Conservation (phyloP, 2,797 vertebrate genomes). For the Ammospiza maritima region DNA sequence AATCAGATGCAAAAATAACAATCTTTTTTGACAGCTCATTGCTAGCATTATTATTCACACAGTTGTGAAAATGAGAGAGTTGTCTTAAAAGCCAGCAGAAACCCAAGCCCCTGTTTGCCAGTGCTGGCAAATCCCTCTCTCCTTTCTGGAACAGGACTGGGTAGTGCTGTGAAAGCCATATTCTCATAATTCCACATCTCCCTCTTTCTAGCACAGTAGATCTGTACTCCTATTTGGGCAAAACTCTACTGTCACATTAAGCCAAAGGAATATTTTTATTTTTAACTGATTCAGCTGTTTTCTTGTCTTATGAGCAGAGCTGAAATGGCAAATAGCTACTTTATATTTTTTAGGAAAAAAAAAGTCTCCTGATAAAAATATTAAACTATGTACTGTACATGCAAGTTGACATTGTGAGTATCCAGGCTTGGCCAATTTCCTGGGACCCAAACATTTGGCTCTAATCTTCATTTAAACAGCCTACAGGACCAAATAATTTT, state of each 20-base stretch:
- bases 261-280: constrained; percentile 56
- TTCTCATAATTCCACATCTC: background rate
- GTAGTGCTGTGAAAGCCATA: background rate
- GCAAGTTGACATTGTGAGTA: constrained; percentile 52
- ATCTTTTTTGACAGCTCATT: constrained; percentile 26
- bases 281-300: constrained; percentile 54
- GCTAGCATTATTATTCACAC: constrained; percentile 4
- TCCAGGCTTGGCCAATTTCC: constrained; percentile 47
- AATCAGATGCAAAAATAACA: constrained; percentile 29
- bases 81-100: background rate
- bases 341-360: background rate
- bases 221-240: background rate
- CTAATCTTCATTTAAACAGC: constrained; percentile 25
- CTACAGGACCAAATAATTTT: constrained; percentile 19
- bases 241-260: background rate
- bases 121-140: constrained; percentile 1
- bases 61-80: background rate
- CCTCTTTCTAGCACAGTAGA: background rate
- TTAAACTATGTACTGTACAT: constrained; percentile 48
- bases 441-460: constrained; percentile 57
- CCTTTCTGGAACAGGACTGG: background rate
- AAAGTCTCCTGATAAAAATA: constrained; percentile 26
- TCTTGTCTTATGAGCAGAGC: constrained; percentile 13
- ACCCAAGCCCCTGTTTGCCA: background rate
- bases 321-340: constrained; percentile 37